A percentile compares a stretch with the other conserved stretches of the same genome.
Evolutionary conservation across 1,140 invertebrate species (phyloP).

Genomic region (Leptinotarsa undecemlineata): DNA sequence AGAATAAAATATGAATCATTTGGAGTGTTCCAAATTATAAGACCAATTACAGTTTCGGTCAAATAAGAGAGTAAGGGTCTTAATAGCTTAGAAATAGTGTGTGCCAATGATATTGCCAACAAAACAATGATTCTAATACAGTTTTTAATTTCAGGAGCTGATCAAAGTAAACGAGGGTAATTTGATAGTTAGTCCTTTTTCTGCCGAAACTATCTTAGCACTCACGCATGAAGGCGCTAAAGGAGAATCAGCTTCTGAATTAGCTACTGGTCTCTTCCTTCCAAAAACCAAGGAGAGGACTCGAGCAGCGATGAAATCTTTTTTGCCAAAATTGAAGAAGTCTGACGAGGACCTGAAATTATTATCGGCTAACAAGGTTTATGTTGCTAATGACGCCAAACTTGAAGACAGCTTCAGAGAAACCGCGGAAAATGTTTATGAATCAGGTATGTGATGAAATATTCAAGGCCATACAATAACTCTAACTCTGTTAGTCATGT

Average conservation of each 20-base stretch:
- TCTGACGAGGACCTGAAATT: background rate
- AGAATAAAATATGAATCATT: no score
- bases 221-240: conserved; percentile 9
- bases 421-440: conserved; percentile 5
- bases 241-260: conserved; percentile 3
- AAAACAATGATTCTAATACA: no score
- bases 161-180: conserved; percentile 18
- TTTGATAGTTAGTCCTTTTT: conserved; percentile 20
- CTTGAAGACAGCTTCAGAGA: conserved; percentile 20
- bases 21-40: no score
- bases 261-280: background rate
- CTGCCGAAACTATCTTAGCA: conserved; percentile 20
- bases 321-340: conserved; percentile 12
- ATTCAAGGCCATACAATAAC: no score
- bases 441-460: conserved; percentile 53
- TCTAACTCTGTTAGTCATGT: no score
- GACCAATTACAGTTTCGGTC: no score
- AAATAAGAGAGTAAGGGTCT: no score
- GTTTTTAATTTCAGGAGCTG: conserved; percentile 5
- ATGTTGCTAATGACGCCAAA: background rate
- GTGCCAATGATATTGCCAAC: no score
- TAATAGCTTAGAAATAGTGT: no score
- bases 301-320: background rate
- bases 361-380: conserved; percentile 18
- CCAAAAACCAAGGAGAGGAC: conserved; percentile 13